Percentiles rank a stretch among this genome's conserved stretches.
phyloP scores from a whole-genome alignment of 2,797 vertebrate species.

The Spea hammondii region DNA sequence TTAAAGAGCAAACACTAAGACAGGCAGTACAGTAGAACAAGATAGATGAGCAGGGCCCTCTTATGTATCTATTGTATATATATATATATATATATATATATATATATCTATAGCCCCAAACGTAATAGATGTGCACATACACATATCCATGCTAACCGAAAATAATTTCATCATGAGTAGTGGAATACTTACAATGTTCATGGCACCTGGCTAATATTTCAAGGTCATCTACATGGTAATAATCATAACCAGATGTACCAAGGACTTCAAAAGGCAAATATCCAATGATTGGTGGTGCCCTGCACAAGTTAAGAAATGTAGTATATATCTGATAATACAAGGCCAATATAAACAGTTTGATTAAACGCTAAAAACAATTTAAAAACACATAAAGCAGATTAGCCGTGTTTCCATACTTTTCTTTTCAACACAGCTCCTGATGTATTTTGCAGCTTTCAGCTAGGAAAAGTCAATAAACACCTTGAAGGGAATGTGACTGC shows the following conservation, averaged over 20 bases:
- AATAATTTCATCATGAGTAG: neutral
- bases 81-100: neutral
- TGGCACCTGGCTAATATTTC: constrained; percentile 76
- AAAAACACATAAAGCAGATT: neutral
- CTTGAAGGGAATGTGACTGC: too few relatives aligned
- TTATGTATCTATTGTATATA: neutral
- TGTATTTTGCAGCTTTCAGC: too few relatives aligned
- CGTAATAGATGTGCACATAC: neutral
- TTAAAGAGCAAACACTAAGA: too few relatives aligned
- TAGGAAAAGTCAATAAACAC: too few relatives aligned
- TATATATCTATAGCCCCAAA: neutral
- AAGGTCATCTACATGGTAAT: constrained; percentile 79
- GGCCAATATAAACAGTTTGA: neutral
- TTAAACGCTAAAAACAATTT: neutral
- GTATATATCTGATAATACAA: neutral
- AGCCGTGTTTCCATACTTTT: neutral
- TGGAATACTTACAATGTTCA: constrained; percentile 72
- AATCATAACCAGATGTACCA: constrained; percentile 79
- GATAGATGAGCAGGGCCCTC: too few relatives aligned
- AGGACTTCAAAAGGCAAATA: constrained; percentile 81
- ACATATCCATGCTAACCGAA: neutral
- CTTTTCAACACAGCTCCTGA: neutral
- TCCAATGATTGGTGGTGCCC: constrained; percentile 77
- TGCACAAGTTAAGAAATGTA: constrained; percentile 52
- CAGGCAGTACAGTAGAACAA: too few relatives aligned